Base-by-base conservation (phyloP, 2,113 vertebrate genomes). In the Mobula hypostoma region DNA sequence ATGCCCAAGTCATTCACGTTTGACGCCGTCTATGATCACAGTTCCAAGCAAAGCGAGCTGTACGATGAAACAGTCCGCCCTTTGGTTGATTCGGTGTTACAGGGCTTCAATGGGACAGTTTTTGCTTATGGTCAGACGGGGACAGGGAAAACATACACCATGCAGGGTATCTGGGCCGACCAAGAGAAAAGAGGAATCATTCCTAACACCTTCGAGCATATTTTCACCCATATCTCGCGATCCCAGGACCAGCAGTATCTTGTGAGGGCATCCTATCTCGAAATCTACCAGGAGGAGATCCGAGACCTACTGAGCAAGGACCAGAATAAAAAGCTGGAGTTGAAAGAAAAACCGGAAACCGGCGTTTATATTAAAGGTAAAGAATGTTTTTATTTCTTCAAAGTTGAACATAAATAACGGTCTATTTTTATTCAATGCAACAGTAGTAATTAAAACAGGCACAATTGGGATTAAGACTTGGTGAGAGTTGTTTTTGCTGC, bases 241-340 rank as follows among this genome's bases (percentile, higher is more conserved):
- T 99, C 98, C 76, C 98, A 98, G 96, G 98, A 99, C 96, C 98
- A 98, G 96, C 98, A 99, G 95, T 99, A 98, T 96, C 96, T 99
- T 96, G 98, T 99, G 94, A 97, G 99, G 95, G 99, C 98, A n/a
- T 99, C 98, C 0, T 99, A 99, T 95, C 96, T 99, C 94, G 98
- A 99, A 96, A 99, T 99, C 96, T 99, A 99, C 96, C 98, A 98
- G 96, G 99, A 99, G 96, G 98, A 99, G 95, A 97, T 99, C 95
- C 95, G 98, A 85, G 99, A 99, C 85, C 98, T 99, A 32, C 96
- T 99, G 68, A 98, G 97, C 95, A 99, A 98, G 95, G 98, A 99
- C 95, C 98, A 98, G 94, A 97, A 95, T 95, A 98, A 96, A 96
- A 98, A 98, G 94, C 96, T 99, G 94, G 98, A 99, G 95, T 96